These are phyloP conservation scores for Drosophila sturtevanti DNA, from an alignment of 1,140 invertebrate species.

Conservation along the genomic window DNA sequence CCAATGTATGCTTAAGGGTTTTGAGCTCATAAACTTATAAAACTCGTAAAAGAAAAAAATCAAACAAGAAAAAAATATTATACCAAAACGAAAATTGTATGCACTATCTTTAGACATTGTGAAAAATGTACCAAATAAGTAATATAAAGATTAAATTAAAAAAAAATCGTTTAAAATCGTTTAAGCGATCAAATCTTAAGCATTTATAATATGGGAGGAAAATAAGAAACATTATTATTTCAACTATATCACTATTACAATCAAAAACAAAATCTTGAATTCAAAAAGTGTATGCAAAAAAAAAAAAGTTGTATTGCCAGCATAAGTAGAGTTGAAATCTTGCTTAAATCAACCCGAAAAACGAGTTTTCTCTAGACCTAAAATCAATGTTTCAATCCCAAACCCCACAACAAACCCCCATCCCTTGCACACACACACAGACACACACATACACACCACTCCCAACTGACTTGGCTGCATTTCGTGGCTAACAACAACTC, in stretches of 20 bases:
- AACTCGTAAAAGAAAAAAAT: conserved; percentile 32
- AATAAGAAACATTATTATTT: no score
- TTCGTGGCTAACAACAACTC: conserved; percentile 30
- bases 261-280: neutral
- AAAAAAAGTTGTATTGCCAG: conserved; percentile 18
- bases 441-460: conserved; percentile 17
- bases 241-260: neutral
- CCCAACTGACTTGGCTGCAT: conserved; percentile 42
- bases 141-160: no score
- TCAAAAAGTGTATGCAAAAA: conserved; percentile 39
- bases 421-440: no score
- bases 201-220: no score
- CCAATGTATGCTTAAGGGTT: conserved; percentile 70
- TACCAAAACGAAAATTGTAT: conserved; percentile 34
- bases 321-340: conserved; percentile 36
- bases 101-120: neutral
- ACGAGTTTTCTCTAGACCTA: conserved; percentile 60
- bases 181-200: no score
- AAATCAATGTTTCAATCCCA: conserved; percentile 47
- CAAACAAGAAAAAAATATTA: conserved; percentile 9
- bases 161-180: no score
- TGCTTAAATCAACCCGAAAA: conserved; percentile 56
- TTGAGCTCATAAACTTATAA: conserved; percentile 67
- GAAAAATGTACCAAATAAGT: no score
- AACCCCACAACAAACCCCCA: neutral